These are phyloP conservation scores for Stigmatopora nigra DNA, from an alignment of 2,113 vertebrate genomes.

Conservation along the genomic window DNA sequence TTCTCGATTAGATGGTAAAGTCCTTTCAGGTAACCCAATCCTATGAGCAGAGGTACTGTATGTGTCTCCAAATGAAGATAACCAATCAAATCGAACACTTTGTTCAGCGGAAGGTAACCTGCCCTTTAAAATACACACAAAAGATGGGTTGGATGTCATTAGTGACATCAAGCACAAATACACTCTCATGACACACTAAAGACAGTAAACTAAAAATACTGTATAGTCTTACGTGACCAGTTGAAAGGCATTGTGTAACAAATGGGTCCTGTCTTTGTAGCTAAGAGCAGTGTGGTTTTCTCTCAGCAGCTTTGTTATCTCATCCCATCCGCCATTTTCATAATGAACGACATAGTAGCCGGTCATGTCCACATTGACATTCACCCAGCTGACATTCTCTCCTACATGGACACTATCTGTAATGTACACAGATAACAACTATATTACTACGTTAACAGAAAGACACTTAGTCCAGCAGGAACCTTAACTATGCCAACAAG, in stretches of 20 bases:
- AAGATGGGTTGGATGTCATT: background rate
- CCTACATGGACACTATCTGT: slow-evolving; percentile 64
- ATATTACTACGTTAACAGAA: background rate
- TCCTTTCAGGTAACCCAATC: slow-evolving; percentile 62
- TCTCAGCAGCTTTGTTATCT: slow-evolving; percentile 60
- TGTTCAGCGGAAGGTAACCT: slow-evolving; percentile 60
- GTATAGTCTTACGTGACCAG: slow-evolving; percentile 68
- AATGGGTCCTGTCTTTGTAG: slow-evolving; percentile 69
- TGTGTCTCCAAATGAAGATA: slow-evolving; percentile 67
- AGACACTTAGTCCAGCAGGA: background rate
- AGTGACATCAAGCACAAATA: background rate
- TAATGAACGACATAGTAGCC: slow-evolving; percentile 77
- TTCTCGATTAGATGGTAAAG: slow-evolving; percentile 65
- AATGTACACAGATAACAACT: slow-evolving; percentile 19
- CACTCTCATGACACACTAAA: background rate
- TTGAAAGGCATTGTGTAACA: slow-evolving; percentile 74
- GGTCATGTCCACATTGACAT: slow-evolving; percentile 73
- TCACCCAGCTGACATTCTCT: slow-evolving; percentile 67
- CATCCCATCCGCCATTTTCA: slow-evolving; percentile 68
- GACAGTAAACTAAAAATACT: background rate
- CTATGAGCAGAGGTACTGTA: slow-evolving; percentile 67
- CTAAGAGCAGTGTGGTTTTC: slow-evolving; percentile 72
- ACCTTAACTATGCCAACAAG: too few species aligned
- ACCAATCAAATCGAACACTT: slow-evolving; percentile 65
- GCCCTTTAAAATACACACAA: slow-evolving; percentile 49